phyloP scores from a whole-genome alignment of 2,797 vertebrate species.

The Muscicapa striata region DNA sequence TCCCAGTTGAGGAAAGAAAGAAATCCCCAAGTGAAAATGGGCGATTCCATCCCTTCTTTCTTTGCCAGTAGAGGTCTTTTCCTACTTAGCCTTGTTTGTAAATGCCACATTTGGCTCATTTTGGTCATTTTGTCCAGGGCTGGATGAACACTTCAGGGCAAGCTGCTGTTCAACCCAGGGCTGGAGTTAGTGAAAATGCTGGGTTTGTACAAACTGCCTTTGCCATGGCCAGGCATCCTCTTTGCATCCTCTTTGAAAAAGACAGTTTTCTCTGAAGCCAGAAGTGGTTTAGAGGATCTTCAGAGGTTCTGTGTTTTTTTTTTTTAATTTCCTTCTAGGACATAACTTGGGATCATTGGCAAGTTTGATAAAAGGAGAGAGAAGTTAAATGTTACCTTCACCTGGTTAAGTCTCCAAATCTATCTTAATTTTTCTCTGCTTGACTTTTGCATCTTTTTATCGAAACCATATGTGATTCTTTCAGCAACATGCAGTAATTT shows the following conservation, averaged over 20 bases:
- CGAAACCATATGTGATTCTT: slow-evolving; percentile 31
- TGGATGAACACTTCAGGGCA: not conserved
- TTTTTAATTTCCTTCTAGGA: not conserved
- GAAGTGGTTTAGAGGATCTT: not conserved
- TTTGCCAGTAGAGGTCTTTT: not conserved
- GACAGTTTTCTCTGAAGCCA: not conserved
- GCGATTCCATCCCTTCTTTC: not conserved
- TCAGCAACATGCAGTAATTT: not conserved
- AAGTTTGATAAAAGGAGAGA: not conserved
- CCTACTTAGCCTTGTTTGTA: not conserved
- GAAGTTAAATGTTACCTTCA: not conserved
- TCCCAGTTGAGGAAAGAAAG: not conserved
- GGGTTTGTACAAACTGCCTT: not conserved
- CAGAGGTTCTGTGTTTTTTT: too few relatives aligned
- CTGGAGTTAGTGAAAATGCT: not conserved
- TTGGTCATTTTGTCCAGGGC: not conserved
- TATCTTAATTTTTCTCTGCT: not conserved
- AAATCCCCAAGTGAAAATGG: not conserved
- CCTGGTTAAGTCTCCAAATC: not conserved
- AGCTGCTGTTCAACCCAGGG: not conserved
- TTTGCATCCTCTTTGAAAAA: not conserved
- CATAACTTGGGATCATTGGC: not conserved
- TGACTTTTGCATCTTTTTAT: slow-evolving; percentile 1
- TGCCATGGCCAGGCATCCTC: not conserved
- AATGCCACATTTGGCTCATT: not conserved